phyloP scores from a whole-genome alignment of 2,888 invertebrate species.

The Timema cristinae region DNA sequence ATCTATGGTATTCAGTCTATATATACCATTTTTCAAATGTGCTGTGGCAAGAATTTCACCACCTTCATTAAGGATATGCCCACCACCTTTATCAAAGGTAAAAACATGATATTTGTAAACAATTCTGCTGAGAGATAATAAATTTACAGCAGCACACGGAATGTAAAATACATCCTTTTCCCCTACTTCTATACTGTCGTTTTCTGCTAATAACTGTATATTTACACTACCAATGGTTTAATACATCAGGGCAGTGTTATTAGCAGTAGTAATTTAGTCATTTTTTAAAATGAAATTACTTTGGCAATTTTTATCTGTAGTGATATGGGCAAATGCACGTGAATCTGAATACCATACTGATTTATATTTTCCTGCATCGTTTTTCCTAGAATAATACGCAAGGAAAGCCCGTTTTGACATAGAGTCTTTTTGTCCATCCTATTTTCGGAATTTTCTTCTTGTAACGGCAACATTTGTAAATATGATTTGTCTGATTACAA shows the following conservation, averaged over 20 bases:
- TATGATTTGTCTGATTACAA: too few relatives aligned
- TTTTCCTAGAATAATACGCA: too few relatives aligned
- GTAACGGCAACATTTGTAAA: too few relatives aligned
- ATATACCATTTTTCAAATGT: neutral
- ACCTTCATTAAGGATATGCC: neutral
- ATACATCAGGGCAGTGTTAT: conserved; percentile 31
- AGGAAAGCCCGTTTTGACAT: too few relatives aligned
- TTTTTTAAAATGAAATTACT: neutral
- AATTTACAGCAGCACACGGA: neutral
- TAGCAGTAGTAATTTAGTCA: neutral
- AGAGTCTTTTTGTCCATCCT: too few relatives aligned
- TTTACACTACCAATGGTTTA: conserved; percentile 53
- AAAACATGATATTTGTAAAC: neutral
- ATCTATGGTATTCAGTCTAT: neutral
- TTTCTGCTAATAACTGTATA: neutral
- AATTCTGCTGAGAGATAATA: neutral
- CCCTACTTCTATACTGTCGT: neutral
- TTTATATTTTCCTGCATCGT: too few relatives aligned
- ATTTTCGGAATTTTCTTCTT: too few relatives aligned
- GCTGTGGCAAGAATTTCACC: neutral
- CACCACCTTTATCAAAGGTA: neutral
- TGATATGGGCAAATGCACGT: too few relatives aligned
- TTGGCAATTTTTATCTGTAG: too few relatives aligned
- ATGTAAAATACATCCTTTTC: neutral
- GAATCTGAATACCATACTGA: too few relatives aligned